Base-by-base conservation (phyloP, 2,888 invertebrate genomes). In the Diarsia brunnea region DNA sequence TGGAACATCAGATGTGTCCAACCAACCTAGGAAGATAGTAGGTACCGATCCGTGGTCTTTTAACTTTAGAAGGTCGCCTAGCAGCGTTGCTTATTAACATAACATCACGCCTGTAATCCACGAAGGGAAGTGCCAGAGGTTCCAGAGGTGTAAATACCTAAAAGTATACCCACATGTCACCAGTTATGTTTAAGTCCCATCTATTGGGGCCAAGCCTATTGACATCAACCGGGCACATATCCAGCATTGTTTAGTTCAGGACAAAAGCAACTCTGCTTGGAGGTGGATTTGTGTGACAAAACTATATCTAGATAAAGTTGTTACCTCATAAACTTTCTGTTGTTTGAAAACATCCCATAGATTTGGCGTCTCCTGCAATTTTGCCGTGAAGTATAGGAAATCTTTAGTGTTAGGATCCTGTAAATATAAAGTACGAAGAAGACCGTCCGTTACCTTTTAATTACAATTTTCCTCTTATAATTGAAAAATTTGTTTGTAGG, bases 401-500 rank as follows among this genome's bases (percentile, higher is more conserved):
- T 96, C 95, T 84, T 95, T 96, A 2, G 93, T 94, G 76, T 95
- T 92, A 3, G 92, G 93, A 84, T 96, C 93, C 96, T 96, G 87
- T 16, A 24, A 69, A 43, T 58, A 10, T 27, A 27, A 60, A 67
- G 0, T 27, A 38, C 38, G 38, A 38, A 31, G 8, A 16, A 16
- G 47, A 16, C 45, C 11, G 24, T 55, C 10, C 11, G 4, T 12
- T 53, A 53, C n/a, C n/a, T 12, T 53, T 53, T 53, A n/a, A 53
- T 53, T 53, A n/a, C 51, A 53, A 53, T 53, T 31, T 31, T 31
- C 2, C 31, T 53, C 51, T 51, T 53, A 53, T n/a, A n/a, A n/a
- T n/a, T n/a, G 19, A 51, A 10, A 51, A 51, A 51, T 49, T 19
- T 49, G 49, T 49, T 10, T 21, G 51, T 51, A 51, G 51, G 21